Percentiles rank a stretch among this genome's conserved stretches.
Evolutionary conservation across 1,140 invertebrate genomes (phyloP).

Genomic region (Penaeus indicus): DNA sequence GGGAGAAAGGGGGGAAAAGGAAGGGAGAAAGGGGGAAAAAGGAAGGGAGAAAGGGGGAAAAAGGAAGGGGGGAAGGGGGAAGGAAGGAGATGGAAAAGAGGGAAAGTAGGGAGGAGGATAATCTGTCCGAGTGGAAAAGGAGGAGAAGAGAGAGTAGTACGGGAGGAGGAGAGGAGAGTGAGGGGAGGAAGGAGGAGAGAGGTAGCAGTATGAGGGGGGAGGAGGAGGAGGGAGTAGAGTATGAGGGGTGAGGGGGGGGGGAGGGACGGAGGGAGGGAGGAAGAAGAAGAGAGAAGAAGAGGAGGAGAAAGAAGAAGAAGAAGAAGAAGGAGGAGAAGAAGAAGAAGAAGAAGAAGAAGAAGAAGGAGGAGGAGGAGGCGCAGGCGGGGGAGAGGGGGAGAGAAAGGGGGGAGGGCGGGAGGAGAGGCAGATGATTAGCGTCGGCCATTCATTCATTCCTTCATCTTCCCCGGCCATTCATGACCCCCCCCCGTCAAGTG

Average conservation of each 20-base stretch:
- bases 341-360: neutral
- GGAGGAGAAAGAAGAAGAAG: neutral
- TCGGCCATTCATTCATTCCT: no score
- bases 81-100: neutral
- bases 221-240: neutral
- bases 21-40: neutral
- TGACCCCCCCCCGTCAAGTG: no score
- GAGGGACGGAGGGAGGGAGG: neutral
- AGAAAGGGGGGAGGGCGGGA: neutral
- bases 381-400: no score
- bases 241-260: neutral
- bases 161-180: no score
- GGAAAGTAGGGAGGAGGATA: neutral
- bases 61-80: neutral
- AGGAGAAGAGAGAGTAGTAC: neutral
- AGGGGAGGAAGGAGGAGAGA: neutral
- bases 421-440: neutral
- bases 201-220: neutral
- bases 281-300: neutral
- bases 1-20: neutral
- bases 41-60: neutral
- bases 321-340: neutral
- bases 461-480: no score
- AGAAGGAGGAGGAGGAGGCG: neutral
- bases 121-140: no score